Base-by-base conservation (phyloP, 2,797 vertebrate genomes). In the Pygocentrus nattereri region DNA sequence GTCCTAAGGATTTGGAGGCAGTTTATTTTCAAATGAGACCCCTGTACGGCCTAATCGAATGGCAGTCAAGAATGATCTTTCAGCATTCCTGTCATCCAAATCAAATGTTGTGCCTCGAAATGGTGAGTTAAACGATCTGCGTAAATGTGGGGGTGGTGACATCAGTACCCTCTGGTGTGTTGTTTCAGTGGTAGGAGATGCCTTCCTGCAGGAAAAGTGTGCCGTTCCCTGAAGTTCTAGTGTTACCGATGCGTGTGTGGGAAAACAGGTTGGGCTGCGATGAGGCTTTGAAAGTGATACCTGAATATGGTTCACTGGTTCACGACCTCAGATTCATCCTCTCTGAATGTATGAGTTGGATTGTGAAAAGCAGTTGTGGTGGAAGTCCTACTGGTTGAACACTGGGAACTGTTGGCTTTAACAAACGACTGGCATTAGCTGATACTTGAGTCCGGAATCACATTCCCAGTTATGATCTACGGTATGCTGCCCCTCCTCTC, bases 231-330 rank as follows among this genome's bases (percentile, higher is more conserved):
- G 21, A 56, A 44, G 59, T 65, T 68, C 79, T 85, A 30, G 64
- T 67, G 83, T 83, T 85, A 81, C 73, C 34, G 70, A 44, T 59
- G 49, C 59, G 64, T 74, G 59, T 64, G 41, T 81, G 72, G 68
- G 47, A 83, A 83, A 85, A 79, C 75, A 77, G 61, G 75, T 84
- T 65, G 54, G 19, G 38, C 70, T 83, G 78, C 73, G 78, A 81
- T 73, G 44, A 83, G 50, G 30, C 74, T 81, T 81, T 83, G 81
- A 81, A 83, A 83, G 52, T 72, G 65, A 81, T 69, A 81, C 76
- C 82, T 76, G 71, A 74, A 78, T 75, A 64, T 72, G 34, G 61
- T 78, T 83, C 75, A 30, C 23, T 79, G 27, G 72, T 49, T 56
- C 38, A 68, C 34, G 52, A 81, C 61, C 71, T 72, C 74, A 49